Evolutionary conservation across 2,888 invertebrate genomes (phyloP), one percentile per base, ranked within the genome.

Genomic region (Brenthis ino): DNA sequence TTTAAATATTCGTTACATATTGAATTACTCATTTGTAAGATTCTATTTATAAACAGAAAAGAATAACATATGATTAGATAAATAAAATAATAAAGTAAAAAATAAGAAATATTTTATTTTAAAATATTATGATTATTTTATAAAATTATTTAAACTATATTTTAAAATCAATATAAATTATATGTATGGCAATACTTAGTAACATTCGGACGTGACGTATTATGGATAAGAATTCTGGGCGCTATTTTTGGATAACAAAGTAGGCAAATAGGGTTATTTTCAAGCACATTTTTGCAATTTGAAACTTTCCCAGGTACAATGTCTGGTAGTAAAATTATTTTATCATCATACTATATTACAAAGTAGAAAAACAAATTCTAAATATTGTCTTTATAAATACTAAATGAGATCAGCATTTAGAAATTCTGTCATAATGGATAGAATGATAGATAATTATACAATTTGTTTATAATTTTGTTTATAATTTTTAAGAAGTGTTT

Each of bases 231-330:
- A 79, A 81, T 77, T 80, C 77, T 76, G 78, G 84, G 91, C 91
- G 88, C 92, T 93, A 93, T 93, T 92, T 93, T 91, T 91, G 91
- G 92, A 87, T 84, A 74, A 70, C 82, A 83, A 83, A 83, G 84
- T 85, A 85, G 81, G 81, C 82, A 80, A 79, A 78, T 81, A 82
- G 81, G 84, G 82, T 85, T 92, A 93, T 92, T 92, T 92, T 87
- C 82, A 85, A 86, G 82, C 87, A 86, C 86, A 84, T 89, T 89
- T 88, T 88, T 91, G 91, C 91, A 91, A 91, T 87, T 85, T 85
- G 90, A 92, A 91, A 91, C 91, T 87, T 82, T 82, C 76, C 76
- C 85, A 86, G 85, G 85, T 87, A 73, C 57, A 67, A 71, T 57
- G 60, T 63, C 6, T 58, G 55, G 54, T 73, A 74, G 73, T 76